These are phyloP conservation scores for Xiphophorus maculatus DNA, from an alignment of 2,113 vertebrate species.

Conservation along the genomic window DNA sequence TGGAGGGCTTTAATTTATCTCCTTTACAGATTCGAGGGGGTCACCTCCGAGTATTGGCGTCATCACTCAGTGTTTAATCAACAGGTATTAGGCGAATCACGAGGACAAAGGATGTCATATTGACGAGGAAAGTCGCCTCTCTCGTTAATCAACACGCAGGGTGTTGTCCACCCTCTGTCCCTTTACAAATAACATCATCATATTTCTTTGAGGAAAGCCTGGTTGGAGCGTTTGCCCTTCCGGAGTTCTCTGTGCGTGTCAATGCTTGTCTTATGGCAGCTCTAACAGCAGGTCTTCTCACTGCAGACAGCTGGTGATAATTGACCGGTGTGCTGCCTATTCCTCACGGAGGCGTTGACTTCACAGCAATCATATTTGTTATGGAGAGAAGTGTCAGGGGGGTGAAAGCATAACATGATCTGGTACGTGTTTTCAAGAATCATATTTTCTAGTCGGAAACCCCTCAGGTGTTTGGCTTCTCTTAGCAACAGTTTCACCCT, in stretches of 20 bases:
- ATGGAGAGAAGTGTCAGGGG: slow-evolving; percentile 4
- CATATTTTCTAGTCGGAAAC: background rate
- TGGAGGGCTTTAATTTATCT: slow-evolving; percentile 75
- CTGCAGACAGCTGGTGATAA: slow-evolving; percentile 31
- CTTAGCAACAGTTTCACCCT: background rate
- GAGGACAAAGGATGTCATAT: slow-evolving; percentile 47
- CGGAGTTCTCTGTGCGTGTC: background rate
- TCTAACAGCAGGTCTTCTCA: slow-evolving; percentile 13
- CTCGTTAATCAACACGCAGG: slow-evolving; percentile 50
- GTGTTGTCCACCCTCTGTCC: background rate
- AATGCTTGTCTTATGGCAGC: background rate
- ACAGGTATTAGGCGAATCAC: slow-evolving; percentile 60
- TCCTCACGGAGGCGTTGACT: background rate
- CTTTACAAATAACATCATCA: slow-evolving; percentile 4
- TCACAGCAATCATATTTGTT: slow-evolving; percentile 1
- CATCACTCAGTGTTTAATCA: slow-evolving; percentile 72
- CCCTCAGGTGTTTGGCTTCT: background rate
- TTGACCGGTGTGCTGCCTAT: slow-evolving; percentile 3
- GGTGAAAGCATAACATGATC: background rate
- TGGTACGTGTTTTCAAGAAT: slow-evolving; percentile 6
- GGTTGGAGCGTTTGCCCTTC: slow-evolving; percentile 10
- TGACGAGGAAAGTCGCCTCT: slow-evolving; percentile 31
- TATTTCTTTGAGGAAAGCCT: slow-evolving; percentile 22
- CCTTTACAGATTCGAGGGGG: slow-evolving; percentile 67
- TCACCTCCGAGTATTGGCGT: slow-evolving; percentile 59